phyloP scores from a whole-genome alignment of 2,797 vertebrate genomes.

The Enteromius trimaculatus region DNA sequence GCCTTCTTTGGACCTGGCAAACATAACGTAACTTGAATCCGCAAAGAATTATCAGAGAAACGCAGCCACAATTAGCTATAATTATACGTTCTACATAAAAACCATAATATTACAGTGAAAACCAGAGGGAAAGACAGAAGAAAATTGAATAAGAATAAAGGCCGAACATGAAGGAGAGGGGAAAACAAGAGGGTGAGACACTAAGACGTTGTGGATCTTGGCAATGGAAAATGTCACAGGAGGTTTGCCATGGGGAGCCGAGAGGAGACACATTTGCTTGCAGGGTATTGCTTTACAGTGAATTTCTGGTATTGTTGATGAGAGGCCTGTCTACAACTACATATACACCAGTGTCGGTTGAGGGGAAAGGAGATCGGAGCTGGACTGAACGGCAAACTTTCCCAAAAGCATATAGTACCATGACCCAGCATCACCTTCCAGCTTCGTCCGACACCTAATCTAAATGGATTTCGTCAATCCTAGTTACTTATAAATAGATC shows the following conservation, averaged over 20 bases:
- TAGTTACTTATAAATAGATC: slow-evolving; percentile 48
- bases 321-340: slow-evolving; percentile 38
- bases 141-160: slow-evolving; percentile 17
- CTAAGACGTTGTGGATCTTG: slow-evolving; percentile 67
- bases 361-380: slow-evolving; percentile 6
- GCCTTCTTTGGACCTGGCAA: slow-evolving; percentile 60
- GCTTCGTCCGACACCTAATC: not conserved
- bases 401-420: slow-evolving; percentile 6
- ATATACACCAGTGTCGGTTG: not conserved
- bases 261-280: slow-evolving; percentile 65
- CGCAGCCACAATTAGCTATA: slow-evolving; percentile 57
- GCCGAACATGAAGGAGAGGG: slow-evolving; percentile 16
- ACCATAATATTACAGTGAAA: slow-evolving; percentile 43
- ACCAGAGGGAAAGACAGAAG: slow-evolving; percentile 1
- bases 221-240: slow-evolving; percentile 56
- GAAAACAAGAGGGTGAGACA: slow-evolving; percentile 33
- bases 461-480: slow-evolving; percentile 5
- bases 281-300: slow-evolving; percentile 61
- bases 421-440: slow-evolving; percentile 16
- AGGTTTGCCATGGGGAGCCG: slow-evolving; percentile 63
- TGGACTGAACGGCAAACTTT: slow-evolving; percentile 12
- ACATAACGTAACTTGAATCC: slow-evolving; percentile 70
- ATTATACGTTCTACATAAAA: slow-evolving; percentile 30
- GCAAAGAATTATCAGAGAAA: slow-evolving; percentile 61
- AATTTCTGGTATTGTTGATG: slow-evolving; percentile 57